Base-by-base conservation (phyloP, 1,140 invertebrate species). In the Papilio polytes region DNA sequence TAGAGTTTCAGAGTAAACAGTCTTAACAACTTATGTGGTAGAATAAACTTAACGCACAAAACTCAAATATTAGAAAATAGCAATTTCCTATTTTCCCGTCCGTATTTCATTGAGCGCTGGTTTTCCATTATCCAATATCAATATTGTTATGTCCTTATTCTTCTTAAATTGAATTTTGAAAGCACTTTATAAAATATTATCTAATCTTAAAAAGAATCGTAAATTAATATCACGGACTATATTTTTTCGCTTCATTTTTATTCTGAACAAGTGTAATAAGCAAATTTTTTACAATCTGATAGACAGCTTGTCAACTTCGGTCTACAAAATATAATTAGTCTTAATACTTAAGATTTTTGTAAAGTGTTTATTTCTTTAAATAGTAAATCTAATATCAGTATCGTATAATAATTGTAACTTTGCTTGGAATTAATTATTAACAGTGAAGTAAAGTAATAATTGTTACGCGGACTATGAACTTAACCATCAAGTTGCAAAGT, bases 81-180 rank as follows among this genome's bases (percentile, higher is more conserved):
- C 88, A 89, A 90, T 90, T 91, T 90, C 88, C 87, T 70, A 70
- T 70, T 70, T 70, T 36, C 84, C 86, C 86, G 79, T 48, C 81
- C 80, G 88, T 91, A 92, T 92, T 91, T 87, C 86, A 83, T 89
- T 88, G 84, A 90, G 92, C 91, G 90, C 88, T 81, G 92, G 89
- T 90, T 93, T 93, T 93, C 89, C 90, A 93, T 93, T 91, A 92
- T 89, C 87, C 86, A 91, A 91, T 91, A 92, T 93, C 90, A 93
- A 92, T 93, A 93, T 92, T 92, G 87, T 92, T 91, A 91, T 86
- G 88, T 91, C 89, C 92, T 89, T 88, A 89, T 91, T 87, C 84
- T 74, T 88, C 86, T 86, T 87, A 88, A 90, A 89, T 88, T 84
- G 85, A 88, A 85, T 81, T 86, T 85, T 81, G 84, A 88, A 86